phyloP scores from a whole-genome alignment of 2,113 vertebrate species.

The Entosphenus tridentatus region DNA sequence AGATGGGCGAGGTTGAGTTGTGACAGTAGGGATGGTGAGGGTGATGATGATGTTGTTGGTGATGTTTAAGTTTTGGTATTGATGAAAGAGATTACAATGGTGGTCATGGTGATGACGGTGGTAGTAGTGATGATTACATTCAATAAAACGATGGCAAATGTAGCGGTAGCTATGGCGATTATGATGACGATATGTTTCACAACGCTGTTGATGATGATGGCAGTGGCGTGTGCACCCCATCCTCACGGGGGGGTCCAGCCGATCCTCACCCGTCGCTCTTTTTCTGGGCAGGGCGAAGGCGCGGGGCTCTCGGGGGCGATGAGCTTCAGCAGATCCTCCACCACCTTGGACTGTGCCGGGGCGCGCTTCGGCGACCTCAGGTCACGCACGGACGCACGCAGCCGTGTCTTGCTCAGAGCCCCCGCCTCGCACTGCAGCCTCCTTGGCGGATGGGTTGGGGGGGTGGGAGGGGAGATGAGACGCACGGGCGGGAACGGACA shows the following conservation, averaged over 20 bases:
- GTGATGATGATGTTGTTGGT: not conserved
- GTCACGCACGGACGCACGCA: conserved; percentile 57
- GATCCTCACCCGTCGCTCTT: not conserved
- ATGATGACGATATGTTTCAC: not conserved
- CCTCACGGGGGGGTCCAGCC: not conserved
- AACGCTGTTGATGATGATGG: not conserved
- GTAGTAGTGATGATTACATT: not conserved
- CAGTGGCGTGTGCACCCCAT: not conserved
- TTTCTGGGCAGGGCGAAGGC: conserved; percentile 29
- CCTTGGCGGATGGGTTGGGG: too few species aligned
- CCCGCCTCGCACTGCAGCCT: conserved; percentile 1
- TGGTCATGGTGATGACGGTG: not conserved
- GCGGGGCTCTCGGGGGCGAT: conserved; percentile 58
- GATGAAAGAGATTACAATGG: not conserved
- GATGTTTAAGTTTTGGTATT: not conserved
- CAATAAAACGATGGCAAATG: not conserved
- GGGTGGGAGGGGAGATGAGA: too few species aligned
- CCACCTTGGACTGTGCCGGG: conserved; percentile 54
- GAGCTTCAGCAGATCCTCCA: conserved; percentile 68
- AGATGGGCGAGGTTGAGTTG: not conserved
- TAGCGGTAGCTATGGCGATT: not conserved
- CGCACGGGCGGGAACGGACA: too few species aligned
- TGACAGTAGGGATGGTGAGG: not conserved
- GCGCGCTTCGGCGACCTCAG: conserved; percentile 48
- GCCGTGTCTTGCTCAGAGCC: conserved; percentile 32